phyloP scores from a whole-genome alignment of 2,797 vertebrate genomes.

The Serranus cabrilla region DNA sequence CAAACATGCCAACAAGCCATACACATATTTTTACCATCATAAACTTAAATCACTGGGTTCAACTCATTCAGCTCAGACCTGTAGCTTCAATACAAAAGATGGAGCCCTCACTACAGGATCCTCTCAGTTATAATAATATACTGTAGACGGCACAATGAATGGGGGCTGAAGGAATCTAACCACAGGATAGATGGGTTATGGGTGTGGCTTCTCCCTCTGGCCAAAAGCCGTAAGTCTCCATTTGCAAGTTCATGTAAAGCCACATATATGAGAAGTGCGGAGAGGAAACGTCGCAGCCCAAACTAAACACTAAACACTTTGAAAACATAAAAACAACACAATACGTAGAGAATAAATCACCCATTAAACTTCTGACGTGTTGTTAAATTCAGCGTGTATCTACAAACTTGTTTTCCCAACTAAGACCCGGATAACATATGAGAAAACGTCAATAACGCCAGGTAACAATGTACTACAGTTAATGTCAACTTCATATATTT shows the following conservation, averaged over 20 bases:
- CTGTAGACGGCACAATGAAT: constrained; percentile 24
- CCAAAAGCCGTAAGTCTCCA: constrained; percentile 55
- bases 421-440: background rate
- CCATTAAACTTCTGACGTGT: background rate
- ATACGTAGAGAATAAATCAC: background rate
- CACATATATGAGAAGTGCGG: background rate
- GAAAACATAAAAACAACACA: background rate
- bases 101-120: background rate
- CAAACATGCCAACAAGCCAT: background rate
- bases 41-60: background rate
- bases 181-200: constrained; percentile 53
- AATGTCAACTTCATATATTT: rapidly evolving
- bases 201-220: constrained; percentile 79
- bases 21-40: background rate
- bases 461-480: too few relatives aligned
- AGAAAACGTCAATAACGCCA: background rate
- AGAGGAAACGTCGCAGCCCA: background rate
- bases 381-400: background rate
- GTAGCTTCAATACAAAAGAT: background rate
- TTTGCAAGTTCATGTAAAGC: constrained; percentile 66
- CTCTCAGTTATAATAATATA: constrained; percentile 3
- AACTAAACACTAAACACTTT: background rate
- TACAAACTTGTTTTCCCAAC: background rate
- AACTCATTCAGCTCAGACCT: background rate
- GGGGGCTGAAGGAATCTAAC: constrained; percentile 38